Base-by-base conservation (phyloP, 2,797 vertebrate species). In the Onychomys torridus region DNA sequence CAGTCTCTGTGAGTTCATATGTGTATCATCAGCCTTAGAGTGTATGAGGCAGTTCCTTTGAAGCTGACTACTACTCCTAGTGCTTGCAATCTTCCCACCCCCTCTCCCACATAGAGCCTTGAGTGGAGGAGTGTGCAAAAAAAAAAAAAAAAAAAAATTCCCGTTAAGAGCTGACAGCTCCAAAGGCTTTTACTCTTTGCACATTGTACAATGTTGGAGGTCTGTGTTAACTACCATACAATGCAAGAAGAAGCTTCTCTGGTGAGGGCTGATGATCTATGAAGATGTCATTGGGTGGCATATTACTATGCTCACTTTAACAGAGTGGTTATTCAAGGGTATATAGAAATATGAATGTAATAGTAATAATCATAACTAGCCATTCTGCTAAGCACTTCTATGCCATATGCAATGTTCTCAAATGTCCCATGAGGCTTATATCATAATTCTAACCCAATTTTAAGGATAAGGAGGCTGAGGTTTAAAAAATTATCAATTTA, bases 381-480 rank as follows among this genome's bases (percentile, higher is more conserved):
- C 27, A 61, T 25, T 55, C 49, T 21, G 75, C 19, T 65, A 27
- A 81, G n/a, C 27, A 81, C 75, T 57, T 25, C 23, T 87, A 2
- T 23, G 13, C 11, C 32, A 23, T 21, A 37, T 16, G 32, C 89
- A 69, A 29, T 75, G 12, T 46, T 59, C 59, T 59, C 43, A 63
- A 46, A 25, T 19, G n/a, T n/a, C 55, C 49, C 61, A 5, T 6
- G 46, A 43, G 8, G 46, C 9, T 29, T 0, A 1, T 37, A 6
- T 32, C 23, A 19, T 4, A 55, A 63, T 57, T 19, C 21, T 1
- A 23, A 14, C 13, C 21, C 49, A 40, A 29, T 63, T 61, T 78
- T 84, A 81, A 90, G 9, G n/a, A 81, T 89, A 43, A 85, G 9
- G 67, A 67, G 27, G 29, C 9, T 25, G 34, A 86, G 5, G 37